Evolutionary conservation across 2,797 vertebrate genomes (phyloP).

Genomic region (Neomorphus geoffroyi): DNA sequence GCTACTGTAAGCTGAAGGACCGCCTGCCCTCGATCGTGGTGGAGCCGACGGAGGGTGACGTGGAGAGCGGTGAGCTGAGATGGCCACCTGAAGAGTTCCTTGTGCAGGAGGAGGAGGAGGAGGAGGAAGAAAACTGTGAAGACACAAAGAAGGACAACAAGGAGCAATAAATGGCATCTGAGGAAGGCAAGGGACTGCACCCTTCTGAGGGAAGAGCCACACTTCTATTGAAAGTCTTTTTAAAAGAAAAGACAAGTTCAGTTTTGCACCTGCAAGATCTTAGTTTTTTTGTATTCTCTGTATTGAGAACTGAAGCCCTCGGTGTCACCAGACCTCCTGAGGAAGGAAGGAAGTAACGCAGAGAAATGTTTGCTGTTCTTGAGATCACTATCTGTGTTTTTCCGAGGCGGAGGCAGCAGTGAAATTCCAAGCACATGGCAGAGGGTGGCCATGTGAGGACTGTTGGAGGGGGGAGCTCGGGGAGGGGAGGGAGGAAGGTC

Average conservation of each 20-base stretch:
- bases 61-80: constrained; percentile 96
- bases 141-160: constrained; percentile 73
- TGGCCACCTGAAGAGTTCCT: constrained; percentile 97
- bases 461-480: constrained; percentile 32
- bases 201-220: constrained; percentile 67
- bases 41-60: constrained; percentile 93
- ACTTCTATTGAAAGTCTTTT: constrained; percentile 74
- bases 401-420: constrained; percentile 43
- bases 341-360: constrained; percentile 76
- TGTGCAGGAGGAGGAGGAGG: constrained; percentile 87
- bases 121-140: constrained; percentile 76
- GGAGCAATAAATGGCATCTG: constrained; percentile 77
- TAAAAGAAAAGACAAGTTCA: constrained; percentile 74
- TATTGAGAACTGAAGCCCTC: constrained; percentile 74
- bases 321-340: constrained; percentile 72
- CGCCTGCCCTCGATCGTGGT: constrained; percentile 97
- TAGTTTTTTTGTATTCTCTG: constrained; percentile 76
- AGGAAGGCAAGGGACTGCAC: constrained; percentile 55
- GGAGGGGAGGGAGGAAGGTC: constrained; percentile 33
- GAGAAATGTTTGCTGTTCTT: constrained; percentile 70
- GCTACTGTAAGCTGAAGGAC: constrained; percentile 97
- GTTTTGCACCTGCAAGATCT: constrained; percentile 81
- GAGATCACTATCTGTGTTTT: constrained; percentile 74
- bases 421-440: constrained; percentile 68
- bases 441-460: constrained; percentile 41